Conservation (phyloP, 2,113 vertebrate species). For the Megaptera novaeangliae region DNA sequence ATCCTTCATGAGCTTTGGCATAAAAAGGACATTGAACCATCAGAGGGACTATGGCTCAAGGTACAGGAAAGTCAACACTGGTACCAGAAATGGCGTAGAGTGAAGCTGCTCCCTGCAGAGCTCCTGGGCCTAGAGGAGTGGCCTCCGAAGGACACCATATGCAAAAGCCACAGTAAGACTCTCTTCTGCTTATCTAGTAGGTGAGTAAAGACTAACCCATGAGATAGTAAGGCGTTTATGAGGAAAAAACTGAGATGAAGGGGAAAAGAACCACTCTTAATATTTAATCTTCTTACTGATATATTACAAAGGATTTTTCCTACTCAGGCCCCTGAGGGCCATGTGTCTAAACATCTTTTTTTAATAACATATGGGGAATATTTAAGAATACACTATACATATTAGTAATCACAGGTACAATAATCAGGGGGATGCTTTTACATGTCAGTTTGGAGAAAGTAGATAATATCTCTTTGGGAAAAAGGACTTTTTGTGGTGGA, state of each 20-base stretch:
- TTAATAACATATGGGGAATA: neutral
- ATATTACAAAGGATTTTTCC: neutral
- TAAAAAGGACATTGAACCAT: neutral
- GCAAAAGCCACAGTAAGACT: neutral
- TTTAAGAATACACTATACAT: neutral
- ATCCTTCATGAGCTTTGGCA: neutral
- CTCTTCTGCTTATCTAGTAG: neutral
- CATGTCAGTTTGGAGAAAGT: neutral
- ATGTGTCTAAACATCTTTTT: neutral
- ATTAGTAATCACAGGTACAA: neutral
- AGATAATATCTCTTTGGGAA: neutral
- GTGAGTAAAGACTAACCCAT: neutral
- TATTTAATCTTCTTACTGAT: neutral
- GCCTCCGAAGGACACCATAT: neutral
- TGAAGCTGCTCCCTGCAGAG: neutral
- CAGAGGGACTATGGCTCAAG: neutral
- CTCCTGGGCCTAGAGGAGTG: neutral
- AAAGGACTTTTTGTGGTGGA: neutral
- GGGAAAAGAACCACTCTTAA: neutral
- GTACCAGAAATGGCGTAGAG: neutral
- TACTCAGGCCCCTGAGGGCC: neutral
- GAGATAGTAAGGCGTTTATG: neutral
- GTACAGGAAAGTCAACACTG: neutral
- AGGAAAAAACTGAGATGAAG: neutral
- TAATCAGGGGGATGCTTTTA: neutral